Evolutionary conservation across 2,888 invertebrate genomes (phyloP), one percentile per base, ranked within the genome.

Genomic region (Morpho deidamia): DNA sequence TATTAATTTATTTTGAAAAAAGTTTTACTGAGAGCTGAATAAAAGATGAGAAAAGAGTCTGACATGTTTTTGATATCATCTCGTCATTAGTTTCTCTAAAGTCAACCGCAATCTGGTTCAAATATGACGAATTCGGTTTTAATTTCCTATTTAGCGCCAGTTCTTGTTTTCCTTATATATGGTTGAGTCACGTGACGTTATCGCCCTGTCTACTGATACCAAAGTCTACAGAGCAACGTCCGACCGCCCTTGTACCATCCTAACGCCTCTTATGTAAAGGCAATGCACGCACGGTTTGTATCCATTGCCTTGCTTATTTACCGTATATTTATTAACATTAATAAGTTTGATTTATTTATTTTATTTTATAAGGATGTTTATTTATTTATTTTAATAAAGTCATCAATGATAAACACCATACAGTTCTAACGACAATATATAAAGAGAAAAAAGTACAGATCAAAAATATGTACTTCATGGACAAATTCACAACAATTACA

Each of bases 231-330:
- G 81, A 75, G 68, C 82, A 82, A 78, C 63, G 82, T 67, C 80
- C 82, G 71, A 58, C 62, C 72, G 82, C 81, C 82, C 83, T 83
- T 82, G 81, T 67, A 58, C 65, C 74, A 77, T 67, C 76, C 76
- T 63, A 61, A 64, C 69, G 66, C 66, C 67, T 71, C 77, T 81
- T 80, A 80, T 76, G 79, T 72, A 79, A 79, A 83, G 72, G 64
- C 70, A 72, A 68, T 69, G 72, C 67, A 65, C 70, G 68, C 55
- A 23, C 23, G 50, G 41, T 46, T 44, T 56, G 56, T 61, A 32
- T 60, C 65, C 74, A 69, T 63, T 68, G 48, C 51, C 48, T 23
- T 9, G 38, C 44, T 23, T 23, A 23, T 23, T 23, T 23, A 23
- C 23, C 23, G 23, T 23, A 23, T 23, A 23, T 23, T 23, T 23